phyloP scores from a whole-genome alignment of 1,140 invertebrate genomes.

The Diuraphis noxia region DNA sequence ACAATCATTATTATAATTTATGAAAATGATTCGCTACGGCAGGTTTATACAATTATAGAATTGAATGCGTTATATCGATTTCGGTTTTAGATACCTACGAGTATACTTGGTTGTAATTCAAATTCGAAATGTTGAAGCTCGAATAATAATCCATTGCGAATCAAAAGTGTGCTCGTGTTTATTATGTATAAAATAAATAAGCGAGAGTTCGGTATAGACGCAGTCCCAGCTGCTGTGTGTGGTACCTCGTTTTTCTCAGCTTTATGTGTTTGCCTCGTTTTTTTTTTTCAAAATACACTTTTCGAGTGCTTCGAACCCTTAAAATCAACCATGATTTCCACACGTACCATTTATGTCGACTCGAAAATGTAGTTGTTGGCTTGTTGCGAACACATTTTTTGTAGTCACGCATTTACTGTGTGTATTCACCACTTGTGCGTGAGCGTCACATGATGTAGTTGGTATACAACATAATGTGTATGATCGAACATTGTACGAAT shows the following conservation, averaged over 20 bases:
- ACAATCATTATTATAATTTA: neutral
- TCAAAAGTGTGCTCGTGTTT: neutral
- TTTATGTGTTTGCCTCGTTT: neutral
- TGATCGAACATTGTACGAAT: neutral
- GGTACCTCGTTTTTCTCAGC: neutral
- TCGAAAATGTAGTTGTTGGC: neutral
- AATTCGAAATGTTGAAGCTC: neutral
- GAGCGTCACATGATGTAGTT: neutral
- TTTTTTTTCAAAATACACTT: neutral
- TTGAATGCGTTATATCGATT: neutral
- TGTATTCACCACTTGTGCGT: neutral
- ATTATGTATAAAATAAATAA: neutral
- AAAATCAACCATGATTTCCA: neutral
- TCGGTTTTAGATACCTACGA: neutral
- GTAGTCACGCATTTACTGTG: neutral
- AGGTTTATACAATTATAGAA: neutral
- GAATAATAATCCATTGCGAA: neutral
- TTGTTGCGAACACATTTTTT: neutral
- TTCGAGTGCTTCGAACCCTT: neutral
- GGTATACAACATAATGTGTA: neutral
- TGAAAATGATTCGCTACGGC: neutral
- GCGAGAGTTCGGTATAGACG: neutral
- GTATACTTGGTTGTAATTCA: neutral
- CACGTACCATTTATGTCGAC: neutral
- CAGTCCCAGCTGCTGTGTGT: neutral